These are phyloP conservation scores for Neocloeon triangulifer DNA, from an alignment of 1,140 invertebrate genomes.

Conservation along the genomic window DNA sequence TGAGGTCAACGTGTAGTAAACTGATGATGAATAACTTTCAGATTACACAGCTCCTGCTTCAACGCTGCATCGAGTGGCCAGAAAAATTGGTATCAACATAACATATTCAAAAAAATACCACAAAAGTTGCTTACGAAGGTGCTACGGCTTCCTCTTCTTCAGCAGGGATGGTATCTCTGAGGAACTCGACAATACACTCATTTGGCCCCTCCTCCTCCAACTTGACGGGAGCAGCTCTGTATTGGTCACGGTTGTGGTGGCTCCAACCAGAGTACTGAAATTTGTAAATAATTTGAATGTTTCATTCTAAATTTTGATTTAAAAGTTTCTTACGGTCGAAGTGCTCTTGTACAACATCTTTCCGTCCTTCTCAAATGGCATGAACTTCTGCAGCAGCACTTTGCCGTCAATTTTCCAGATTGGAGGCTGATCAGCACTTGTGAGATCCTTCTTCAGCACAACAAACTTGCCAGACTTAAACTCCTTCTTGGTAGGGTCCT, in stretches of 20 bases:
- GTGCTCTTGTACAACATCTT: constrained; percentile 49
- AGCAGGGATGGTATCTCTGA: too few relatives aligned
- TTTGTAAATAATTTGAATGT: constrained; percentile 2
- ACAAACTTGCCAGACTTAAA: constrained; percentile 43
- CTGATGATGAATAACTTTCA: too few relatives aligned
- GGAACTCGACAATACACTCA: constrained; percentile 26
- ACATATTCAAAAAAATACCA: too few relatives aligned
- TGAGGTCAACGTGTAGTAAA: too few relatives aligned
- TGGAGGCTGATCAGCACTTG: constrained; percentile 37
- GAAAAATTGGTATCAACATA: too few relatives aligned
- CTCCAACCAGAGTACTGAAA: constrained; percentile 46
- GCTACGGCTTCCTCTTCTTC: too few relatives aligned
- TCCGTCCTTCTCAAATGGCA: constrained; percentile 37
- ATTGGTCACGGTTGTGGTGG: constrained; percentile 37
- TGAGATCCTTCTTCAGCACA: constrained; percentile 37
- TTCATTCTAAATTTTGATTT: neutral
- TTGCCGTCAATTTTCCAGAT: constrained; percentile 64
- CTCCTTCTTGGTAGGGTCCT: neutral
- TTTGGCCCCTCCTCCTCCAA: constrained; percentile 25
- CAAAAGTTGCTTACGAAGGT: too few relatives aligned
- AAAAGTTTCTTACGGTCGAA: constrained; percentile 32
- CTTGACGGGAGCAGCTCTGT: constrained; percentile 25
- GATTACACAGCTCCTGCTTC: too few relatives aligned
- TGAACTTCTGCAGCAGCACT: constrained; percentile 50
- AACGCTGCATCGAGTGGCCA: too few relatives aligned